Percentiles rank a stretch among this genome's conserved stretches.
Evolutionary conservation across 1,140 invertebrate genomes (phyloP).

Genomic region (Pectinophora gossypiella): DNA sequence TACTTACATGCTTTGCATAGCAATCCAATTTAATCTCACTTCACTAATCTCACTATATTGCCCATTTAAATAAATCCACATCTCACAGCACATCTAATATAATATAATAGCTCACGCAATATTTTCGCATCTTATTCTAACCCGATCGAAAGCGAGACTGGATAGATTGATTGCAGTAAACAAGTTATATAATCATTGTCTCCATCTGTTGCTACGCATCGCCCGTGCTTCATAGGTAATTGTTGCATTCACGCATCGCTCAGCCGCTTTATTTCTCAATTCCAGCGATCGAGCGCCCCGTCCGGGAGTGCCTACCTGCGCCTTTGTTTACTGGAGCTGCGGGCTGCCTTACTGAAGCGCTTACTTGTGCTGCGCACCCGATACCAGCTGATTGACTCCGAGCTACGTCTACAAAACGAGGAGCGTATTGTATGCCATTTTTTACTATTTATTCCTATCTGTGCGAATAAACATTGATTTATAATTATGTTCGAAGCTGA

Average conservation of each 20-base stretch:
- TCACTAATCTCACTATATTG: background rate
- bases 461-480: background rate
- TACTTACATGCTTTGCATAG: background rate
- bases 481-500: background rate
- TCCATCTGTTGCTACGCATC: no score
- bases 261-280: background rate
- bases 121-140: no score
- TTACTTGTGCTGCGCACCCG: background rate
- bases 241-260: background rate
- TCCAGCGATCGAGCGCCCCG: background rate
- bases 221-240: no score
- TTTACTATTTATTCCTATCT: background rate
- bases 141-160: no score
- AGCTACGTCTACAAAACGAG: background rate
- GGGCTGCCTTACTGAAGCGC: no score
- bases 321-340: no score
- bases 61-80: background rate
- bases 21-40: background rate
- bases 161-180: background rate
- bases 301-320: background rate
- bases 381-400: background rate
- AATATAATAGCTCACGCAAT: no score
- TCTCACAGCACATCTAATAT: no score
- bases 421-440: background rate
- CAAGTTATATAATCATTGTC: no score